Evolutionary conservation across 2,888 invertebrate species (phyloP), one percentile per base, ranked within the genome.

Genomic region (Diabrotica balteata): DNA sequence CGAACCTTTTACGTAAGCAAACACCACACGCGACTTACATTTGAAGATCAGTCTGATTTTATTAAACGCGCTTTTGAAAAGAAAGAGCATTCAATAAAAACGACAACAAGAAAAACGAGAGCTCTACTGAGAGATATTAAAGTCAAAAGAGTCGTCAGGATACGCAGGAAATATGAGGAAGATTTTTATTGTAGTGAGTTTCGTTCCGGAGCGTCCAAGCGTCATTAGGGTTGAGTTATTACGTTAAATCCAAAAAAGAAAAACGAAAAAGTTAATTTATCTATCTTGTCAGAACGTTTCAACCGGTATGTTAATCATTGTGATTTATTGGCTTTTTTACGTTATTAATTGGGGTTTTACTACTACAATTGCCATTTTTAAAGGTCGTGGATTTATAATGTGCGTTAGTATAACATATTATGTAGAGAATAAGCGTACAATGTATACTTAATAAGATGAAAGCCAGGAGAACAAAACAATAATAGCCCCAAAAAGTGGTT

Each of bases 161-260:
- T 32, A 32, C 32, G 32, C 32, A 32, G 47, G 10, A 47, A 47
- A 47, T 32, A 11, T 8, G 7, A 45, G 44, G 11, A 11, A 5
- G 11, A 11, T 55, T 45, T 45, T 55, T 55, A 45, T 45, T 45
- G 43, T n/a, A 2, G 1, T 3, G 1, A 10, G 54, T 43, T 55
- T 44, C 17, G 44, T 45, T 55, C 9, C 44, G n/a, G 43, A 55
- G 43, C 44, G 55, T 45, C 45, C 55, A 9, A 55, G 11, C n/a
- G 11, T 7, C 17, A 55, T 55, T 17, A 45, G 43, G 45, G n/a
- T 44, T 45, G 45, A 55, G 11, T 45, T 44, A 55, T 44, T 2
- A 45, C 55, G 44, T 45, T n/a, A 55, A 47, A 47, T 47, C 47
- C 47, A 47, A 47, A 47, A 47, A 47, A 47, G 10, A 10, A 10